Evolutionary conservation across 2,888 invertebrate species (phyloP), one percentile per base, ranked within the genome.

Genomic region (Diplolepis rosae): DNA sequence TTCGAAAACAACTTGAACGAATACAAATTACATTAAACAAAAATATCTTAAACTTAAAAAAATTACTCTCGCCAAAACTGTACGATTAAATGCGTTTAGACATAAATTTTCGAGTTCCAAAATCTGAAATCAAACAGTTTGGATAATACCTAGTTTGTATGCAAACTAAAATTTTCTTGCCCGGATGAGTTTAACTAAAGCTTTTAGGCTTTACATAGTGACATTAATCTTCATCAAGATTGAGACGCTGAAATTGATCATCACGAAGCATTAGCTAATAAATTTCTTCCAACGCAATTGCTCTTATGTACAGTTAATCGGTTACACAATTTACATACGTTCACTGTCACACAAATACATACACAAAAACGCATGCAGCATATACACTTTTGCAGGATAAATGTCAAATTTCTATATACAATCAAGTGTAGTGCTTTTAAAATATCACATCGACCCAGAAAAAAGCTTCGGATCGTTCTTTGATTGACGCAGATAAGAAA

Each of bases 401-500:
- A 56, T 35, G 39, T 39, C 61, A 61, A 39, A 61, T 61, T 22
- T 39, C 24, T 61, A 39, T 61, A 39, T 24, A 39, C 22, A 61
- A 61, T 61, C 24, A 27, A 61, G 3, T 13, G 32, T n/a, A 61
- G 61, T 39, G 61, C 39, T 35, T 61, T 35, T 61, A 61, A 61
- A 61, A 61, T 61, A 61, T 61, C 61, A 61, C 61, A 61, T 56
- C 32, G 54, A 56, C 22, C 54, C 18, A 11, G 32, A 56, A 56
- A 56, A 56, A 9, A 9, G 24, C 50, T 50, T 50, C 50, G 27
- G 54, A 56, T 56, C 54, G 32, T 56, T 56, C 5, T 54, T 61
- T 61, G 61, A 61, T 61, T 61, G 61, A 61, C 61, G 61, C 35
- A 39, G 22, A 39, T 61, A n/a, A 61, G 35, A 61, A 61, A 61